Percentiles rank a stretch among this genome's conserved stretches.
Evolutionary conservation across 2,888 invertebrate genomes (phyloP).

Genomic region (Scaptomyza flava): DNA sequence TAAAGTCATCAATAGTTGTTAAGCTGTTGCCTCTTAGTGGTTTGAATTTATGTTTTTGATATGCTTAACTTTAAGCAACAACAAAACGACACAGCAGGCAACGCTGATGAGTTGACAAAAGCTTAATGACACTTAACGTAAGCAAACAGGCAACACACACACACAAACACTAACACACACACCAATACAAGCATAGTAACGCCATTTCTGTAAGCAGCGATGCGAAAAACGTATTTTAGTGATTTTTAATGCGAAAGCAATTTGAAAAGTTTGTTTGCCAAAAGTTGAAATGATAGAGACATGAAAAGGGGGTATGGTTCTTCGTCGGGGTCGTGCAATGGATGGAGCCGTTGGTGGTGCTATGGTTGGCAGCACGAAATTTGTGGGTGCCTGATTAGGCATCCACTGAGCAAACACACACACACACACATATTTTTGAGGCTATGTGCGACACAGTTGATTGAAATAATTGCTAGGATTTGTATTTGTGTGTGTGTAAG

Average conservation of each 20-base stretch:
- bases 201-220: conserved; percentile 52
- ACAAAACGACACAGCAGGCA: conserved; percentile 24
- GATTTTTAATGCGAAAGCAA: conserved; percentile 79
- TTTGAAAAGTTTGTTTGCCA: conserved; percentile 71
- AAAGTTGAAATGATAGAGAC: conserved; percentile 62
- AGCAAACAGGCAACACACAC: conserved; percentile 34
- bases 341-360: neutral
- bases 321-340: neutral
- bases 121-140: conserved; percentile 67
- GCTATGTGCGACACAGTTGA: conserved; percentile 55
- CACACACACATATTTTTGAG: conserved; percentile 29
- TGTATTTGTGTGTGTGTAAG: conserved; percentile 1
- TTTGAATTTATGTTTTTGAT: conserved; percentile 56
- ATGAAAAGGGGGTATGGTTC: conserved; percentile 12
- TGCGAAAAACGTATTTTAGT: conserved; percentile 73
- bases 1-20: neutral
- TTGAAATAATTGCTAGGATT: conserved; percentile 55
- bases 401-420: conserved; percentile 8
- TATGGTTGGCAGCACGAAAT: conserved; percentile 10
- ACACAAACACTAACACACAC: conserved; percentile 2
- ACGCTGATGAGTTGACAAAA: conserved; percentile 67
- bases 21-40: conserved; percentile 12
- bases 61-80: conserved; percentile 49
- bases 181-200: conserved; percentile 19
- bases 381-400: conserved; percentile 55